Evolutionary conservation across 2,113 vertebrate species (phyloP), one percentile per base, ranked within the genome.

Genomic region (Ammodytes marinus): DNA sequence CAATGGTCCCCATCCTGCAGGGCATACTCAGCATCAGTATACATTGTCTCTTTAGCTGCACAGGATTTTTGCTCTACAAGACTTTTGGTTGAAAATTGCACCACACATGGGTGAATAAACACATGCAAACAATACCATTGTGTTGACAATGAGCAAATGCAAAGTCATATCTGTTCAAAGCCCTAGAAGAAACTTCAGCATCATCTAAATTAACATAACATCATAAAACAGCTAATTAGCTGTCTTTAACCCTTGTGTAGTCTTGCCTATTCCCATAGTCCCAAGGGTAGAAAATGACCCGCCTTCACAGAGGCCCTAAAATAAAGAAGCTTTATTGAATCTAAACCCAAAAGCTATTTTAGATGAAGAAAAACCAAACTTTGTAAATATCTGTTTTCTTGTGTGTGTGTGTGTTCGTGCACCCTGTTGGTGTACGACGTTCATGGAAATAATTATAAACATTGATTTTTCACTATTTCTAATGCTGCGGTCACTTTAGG

Each of bases 1-100:
- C 94, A 0, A 99, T 60, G 0, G 94, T 87, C 3, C 97, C 98
- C 98, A 99, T 99, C 70, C 97, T 99, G 94, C 42, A 88, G 89
- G 5, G 67, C 49, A 80, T 49, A 0, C 4, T 19, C 12, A n/a
- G 6, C 14, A 15, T 47, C 17, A 74, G 7, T 37, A 11, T 15
- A 13, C 15, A 55, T 27, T 37, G 17, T 1, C 58, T 1, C n/a
- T 4, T 39, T 12, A 69, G 37, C 13, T 19, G 9, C 5, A 13
- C 8, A 61, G 17, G 3, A 27, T 27, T 3, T 67, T 7, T 40
- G 17, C 15, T 69, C 4, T 3, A 14, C 13, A 5, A 15, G 1
- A 27, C 9, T 63, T 65, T 5, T 2, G 39, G 19, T 27, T 6
- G 4, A 49, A 17, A 47, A 5, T 15, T 14, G 40, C 3, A 2